Evolutionary conservation across 2,888 invertebrate genomes (phyloP), one percentile per base, ranked within the genome.

Genomic region (Augochlorella aurata): DNA sequence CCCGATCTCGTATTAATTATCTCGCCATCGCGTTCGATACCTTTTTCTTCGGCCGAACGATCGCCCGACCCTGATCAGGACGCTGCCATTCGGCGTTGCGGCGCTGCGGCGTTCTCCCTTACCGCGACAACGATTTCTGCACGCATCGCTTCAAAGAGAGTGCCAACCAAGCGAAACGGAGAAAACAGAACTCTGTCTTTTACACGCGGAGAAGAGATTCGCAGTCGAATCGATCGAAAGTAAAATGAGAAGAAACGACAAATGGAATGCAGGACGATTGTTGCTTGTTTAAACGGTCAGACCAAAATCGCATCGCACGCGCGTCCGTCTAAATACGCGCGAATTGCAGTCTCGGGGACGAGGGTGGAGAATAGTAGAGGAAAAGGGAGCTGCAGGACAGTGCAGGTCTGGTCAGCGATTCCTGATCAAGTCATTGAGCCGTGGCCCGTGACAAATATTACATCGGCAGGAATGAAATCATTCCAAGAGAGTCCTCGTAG

Each of bases 401-500:
- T 8, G 16, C 16, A 12, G 1, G 1, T 3, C 45, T 5, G 50
- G n/a, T 29, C 21, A 50, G 3, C 45, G 45, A 54, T 16, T 29
- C n/a, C 24, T 44, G 54, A 84, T 83, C 63, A 58, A 79, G 84
- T 76, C 77, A 76, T 83, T 83, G 72, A 52, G 24, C 29, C 18
- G 18, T 50, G 58, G 18, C 9, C 44, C 69, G 81, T 77, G 84
- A 84, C 84, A 83, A 84, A 84, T 84, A 84, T 84, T 83, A 77
- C 74, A 83, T 63, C 54, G 63, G 18, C 67, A 54, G 47, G 77
- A 73, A 84, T 66, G 84, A 81, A 81, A 84, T 72, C 74, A 29
- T 81, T 69, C 68, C 50, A 29, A 44, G 66, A 24, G 67, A 63
- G 63, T 77, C 74, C 65, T 47, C 21, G 21, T 58, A 70, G 63